A percentile compares a stretch with the other conserved stretches of the same genome.
Evolutionary conservation across 2,113 vertebrate species (phyloP).

Genomic region (Apodemus sylvaticus): DNA sequence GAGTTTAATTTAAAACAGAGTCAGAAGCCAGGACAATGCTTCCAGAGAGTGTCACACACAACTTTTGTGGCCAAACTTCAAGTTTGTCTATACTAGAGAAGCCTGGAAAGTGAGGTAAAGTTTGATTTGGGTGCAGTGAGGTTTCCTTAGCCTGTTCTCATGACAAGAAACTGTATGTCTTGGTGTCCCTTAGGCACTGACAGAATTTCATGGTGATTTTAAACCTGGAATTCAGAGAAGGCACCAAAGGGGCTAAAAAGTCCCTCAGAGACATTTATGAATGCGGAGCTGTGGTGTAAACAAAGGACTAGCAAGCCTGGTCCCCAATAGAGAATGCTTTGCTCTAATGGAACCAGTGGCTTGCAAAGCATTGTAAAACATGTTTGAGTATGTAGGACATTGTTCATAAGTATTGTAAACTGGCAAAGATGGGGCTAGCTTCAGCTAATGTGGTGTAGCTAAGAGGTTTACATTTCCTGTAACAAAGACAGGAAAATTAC

Average conservation of each 20-base stretch:
- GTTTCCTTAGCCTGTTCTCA: not conserved
- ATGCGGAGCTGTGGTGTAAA: not conserved
- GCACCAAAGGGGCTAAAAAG: not conserved
- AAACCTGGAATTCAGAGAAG: not conserved
- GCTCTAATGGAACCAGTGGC: not conserved
- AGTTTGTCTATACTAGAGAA: not conserved
- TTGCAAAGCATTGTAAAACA: conserved; percentile 25
- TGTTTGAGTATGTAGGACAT: not conserved
- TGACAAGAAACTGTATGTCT: not conserved
- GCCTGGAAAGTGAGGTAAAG: not conserved
- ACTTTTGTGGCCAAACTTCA: not conserved
- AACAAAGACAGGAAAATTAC: not conserved
- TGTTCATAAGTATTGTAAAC: not conserved
- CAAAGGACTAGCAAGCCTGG: not conserved
- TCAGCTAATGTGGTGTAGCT: not conserved
- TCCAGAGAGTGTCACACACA: not conserved
- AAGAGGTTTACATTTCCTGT: not conserved
- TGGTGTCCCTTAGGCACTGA: not conserved
- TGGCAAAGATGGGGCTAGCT: not conserved
- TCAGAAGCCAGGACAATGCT: not conserved
- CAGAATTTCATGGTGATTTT: not conserved
- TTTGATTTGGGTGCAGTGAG: not conserved
- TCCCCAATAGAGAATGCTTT: not conserved
- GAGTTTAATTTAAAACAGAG: not conserved
- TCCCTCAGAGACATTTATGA: not conserved